Conservation (phyloP, 1,140 invertebrate species). For the Euwallacea fornicatus region DNA sequence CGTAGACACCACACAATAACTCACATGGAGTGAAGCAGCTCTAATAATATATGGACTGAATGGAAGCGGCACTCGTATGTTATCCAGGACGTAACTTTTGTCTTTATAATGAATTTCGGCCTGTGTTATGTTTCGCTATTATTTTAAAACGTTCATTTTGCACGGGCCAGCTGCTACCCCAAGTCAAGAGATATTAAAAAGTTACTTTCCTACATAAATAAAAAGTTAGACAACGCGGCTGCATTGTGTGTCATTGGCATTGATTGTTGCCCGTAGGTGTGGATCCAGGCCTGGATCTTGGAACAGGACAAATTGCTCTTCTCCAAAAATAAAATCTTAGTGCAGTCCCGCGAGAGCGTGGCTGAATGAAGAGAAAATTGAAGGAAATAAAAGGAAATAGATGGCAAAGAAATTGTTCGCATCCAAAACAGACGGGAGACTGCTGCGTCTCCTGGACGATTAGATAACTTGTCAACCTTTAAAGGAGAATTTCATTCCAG, state of each 20-base stretch:
- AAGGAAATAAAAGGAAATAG: constrained; percentile 50
- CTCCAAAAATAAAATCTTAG: constrained; percentile 5
- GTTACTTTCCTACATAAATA: constrained; percentile 33
- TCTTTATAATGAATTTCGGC: constrained; percentile 35
- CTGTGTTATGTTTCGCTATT: constrained; percentile 27
- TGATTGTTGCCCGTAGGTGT: constrained; percentile 13
- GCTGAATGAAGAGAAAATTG: constrained; percentile 51
- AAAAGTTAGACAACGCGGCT: constrained; percentile 26
- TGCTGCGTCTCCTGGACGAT: constrained; percentile 41
- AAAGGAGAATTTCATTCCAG: constrained; percentile 52
- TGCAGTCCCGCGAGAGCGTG: constrained; percentile 42
- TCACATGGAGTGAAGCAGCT: constrained; percentile 2
- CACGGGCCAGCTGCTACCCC: constrained; percentile 29
- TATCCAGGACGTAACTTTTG: constrained; percentile 22
- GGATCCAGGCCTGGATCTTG: constrained; percentile 18
- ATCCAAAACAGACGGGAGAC: constrained; percentile 39
- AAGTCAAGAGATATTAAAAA: constrained; percentile 36
- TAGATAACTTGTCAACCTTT: constrained; percentile 52
- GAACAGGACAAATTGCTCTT: constrained; percentile 26
- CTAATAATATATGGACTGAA: constrained; percentile 11
- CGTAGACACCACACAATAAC: background rate
- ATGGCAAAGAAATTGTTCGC: constrained; percentile 50
- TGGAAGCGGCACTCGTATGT: constrained; percentile 17
- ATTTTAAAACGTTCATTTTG: constrained; percentile 39
- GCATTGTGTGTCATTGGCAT: constrained; percentile 6